These are phyloP conservation scores for Heteropelma amictum DNA, from an alignment of 2,888 invertebrate species.

Conservation along the genomic window DNA sequence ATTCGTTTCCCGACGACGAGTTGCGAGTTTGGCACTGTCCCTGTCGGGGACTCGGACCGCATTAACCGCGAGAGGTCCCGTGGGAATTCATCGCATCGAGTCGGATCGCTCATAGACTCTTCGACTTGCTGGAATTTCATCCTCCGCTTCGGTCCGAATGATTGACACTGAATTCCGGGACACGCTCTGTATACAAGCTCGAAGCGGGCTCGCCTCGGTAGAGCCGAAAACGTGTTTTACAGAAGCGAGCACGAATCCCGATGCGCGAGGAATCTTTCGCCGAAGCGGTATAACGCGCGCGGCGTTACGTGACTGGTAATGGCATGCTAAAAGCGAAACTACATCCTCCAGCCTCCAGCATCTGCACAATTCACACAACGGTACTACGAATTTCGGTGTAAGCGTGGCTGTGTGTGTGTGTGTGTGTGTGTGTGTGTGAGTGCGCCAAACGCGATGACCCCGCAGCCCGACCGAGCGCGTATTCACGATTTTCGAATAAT, in stretches of 20 bases:
- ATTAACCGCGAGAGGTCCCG: too few relatives aligned
- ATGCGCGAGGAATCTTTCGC: constrained; percentile 60
- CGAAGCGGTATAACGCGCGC: constrained; percentile 38
- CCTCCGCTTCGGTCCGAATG: too few relatives aligned
- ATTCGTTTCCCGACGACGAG: too few relatives aligned
- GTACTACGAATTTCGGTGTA: too few relatives aligned
- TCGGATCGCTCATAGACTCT: too few relatives aligned
- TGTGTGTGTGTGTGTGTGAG: neutral
- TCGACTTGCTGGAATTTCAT: too few relatives aligned
- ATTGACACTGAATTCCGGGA: too few relatives aligned
- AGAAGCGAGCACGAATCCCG: constrained; percentile 51
- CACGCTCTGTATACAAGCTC: too few relatives aligned
- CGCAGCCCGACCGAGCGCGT: too few relatives aligned
- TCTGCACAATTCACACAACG: constrained; percentile 20
- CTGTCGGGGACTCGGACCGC: too few relatives aligned
- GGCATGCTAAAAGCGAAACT: constrained; percentile 58
- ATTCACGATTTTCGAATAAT: constrained; percentile 51
- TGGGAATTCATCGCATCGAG: too few relatives aligned
- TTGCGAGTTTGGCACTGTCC: too few relatives aligned
- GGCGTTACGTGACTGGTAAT: constrained; percentile 66
- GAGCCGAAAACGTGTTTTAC: constrained; percentile 64
- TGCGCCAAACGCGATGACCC: neutral
- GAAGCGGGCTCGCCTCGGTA: constrained; percentile 23
- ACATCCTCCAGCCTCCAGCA: constrained; percentile 24
- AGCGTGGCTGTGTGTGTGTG: neutral